Conservation (phyloP, 2,888 invertebrate genomes). For the Polyommatus icarus region DNA sequence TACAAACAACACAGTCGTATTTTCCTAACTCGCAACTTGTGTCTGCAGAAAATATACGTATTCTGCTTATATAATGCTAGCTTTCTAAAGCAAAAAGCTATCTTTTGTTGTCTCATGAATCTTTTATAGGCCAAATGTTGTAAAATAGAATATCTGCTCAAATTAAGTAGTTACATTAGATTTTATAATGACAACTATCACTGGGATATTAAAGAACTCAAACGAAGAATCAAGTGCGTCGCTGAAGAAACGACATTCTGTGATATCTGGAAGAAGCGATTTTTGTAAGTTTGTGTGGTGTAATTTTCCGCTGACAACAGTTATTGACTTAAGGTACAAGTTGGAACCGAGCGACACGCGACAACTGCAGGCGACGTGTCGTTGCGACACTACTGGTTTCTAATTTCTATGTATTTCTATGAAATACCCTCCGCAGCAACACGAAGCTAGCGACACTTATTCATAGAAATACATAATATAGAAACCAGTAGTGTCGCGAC, state of each 20-base stretch:
- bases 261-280: conserved; percentile 64
- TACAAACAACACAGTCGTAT: background rate
- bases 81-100: background rate
- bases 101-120: background rate
- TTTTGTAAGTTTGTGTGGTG: conserved; percentile 61
- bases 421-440: too few species aligned
- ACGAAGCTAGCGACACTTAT: too few species aligned
- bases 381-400: too few species aligned
- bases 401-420: too few species aligned
- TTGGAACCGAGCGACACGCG: too few species aligned
- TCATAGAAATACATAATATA: too few species aligned
- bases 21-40: background rate
- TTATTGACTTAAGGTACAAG: too few species aligned
- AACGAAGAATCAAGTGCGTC: conserved; percentile 44
- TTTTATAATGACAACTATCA: conserved; percentile 45
- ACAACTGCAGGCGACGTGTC: too few species aligned
- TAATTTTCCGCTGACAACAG: background rate
- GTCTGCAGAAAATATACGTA: background rate
- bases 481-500: too few species aligned
- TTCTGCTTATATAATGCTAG: too few species aligned
- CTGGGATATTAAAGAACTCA: conserved; percentile 52
- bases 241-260: conserved; percentile 63
- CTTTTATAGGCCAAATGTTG: background rate
- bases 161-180: background rate
- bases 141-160: conserved; percentile 4